Evolutionary conservation across 2,113 vertebrate genomes (phyloP).

Genomic region (Mormoops blainvillei): DNA sequence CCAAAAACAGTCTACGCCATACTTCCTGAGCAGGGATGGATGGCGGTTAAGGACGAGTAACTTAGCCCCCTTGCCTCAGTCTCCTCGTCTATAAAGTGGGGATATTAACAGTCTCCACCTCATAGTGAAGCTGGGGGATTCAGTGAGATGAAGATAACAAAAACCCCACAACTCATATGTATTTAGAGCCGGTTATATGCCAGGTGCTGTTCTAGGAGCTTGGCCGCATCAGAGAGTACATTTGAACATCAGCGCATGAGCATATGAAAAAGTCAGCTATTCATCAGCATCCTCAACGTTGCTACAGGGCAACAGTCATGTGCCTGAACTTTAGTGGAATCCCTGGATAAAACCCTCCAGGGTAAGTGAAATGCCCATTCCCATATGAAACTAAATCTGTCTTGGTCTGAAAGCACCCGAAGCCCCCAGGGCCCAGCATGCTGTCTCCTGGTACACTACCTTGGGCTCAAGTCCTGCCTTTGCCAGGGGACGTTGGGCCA

Average conservation of each 20-base stretch:
- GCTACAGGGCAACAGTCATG: fast-evolving
- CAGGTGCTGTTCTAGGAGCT: not conserved
- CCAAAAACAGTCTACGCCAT: not conserved
- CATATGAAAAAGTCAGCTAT: not conserved
- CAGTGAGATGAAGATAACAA: not conserved
- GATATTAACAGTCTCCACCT: not conserved
- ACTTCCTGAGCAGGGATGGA: not conserved
- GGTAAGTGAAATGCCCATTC: not conserved
- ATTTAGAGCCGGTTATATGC: not conserved
- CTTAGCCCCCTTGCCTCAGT: not conserved
- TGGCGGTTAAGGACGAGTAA: not conserved
- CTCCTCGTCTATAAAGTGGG: not conserved
- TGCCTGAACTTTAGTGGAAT: not conserved
- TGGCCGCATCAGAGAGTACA: not conserved
- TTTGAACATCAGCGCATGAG: fast-evolving
- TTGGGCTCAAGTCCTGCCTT: not conserved
- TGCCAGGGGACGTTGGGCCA: not conserved
- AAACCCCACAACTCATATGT: not conserved
- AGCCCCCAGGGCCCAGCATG: fast-evolving
- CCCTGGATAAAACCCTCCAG: not conserved
- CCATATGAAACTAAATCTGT: not conserved
- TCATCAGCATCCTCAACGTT: not conserved
- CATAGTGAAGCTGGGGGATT: not conserved
- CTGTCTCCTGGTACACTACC: not conserved
- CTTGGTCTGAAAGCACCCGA: not conserved